A percentile compares a stretch with the other conserved stretches of the same genome.
phyloP scores from a whole-genome alignment of 2,888 invertebrate genomes.

The Nymphalis c-album region DNA sequence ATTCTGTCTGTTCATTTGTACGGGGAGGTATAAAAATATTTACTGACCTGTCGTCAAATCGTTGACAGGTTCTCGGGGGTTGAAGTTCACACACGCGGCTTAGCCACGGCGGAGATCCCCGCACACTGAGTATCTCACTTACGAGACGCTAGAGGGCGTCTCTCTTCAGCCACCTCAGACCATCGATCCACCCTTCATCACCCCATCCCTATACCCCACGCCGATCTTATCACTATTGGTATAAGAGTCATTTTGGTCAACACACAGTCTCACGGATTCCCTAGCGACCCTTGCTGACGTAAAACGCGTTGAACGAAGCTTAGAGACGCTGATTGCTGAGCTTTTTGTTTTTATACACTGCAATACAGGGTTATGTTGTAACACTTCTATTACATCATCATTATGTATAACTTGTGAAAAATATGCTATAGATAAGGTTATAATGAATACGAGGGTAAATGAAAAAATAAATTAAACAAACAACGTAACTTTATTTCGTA shows the following conservation, averaged over 20 bases:
- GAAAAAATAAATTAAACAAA: constrained; percentile 56
- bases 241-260: constrained; percentile 45
- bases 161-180: constrained; percentile 45
- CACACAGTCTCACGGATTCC: constrained; percentile 31
- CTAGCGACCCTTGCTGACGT: constrained; percentile 51
- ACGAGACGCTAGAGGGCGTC: constrained; percentile 55
- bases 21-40: constrained; percentile 21
- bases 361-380: constrained; percentile 20
- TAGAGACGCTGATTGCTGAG: constrained; percentile 56
- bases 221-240: constrained; percentile 42
- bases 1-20: not conserved
- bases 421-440: not conserved
- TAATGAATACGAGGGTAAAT: constrained; percentile 14
- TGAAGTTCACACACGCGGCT: constrained; percentile 48
- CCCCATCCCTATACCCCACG: constrained; percentile 29
- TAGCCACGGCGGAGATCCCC: constrained; percentile 52
- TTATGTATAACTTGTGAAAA: constrained; percentile 6
- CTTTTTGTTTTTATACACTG: constrained; percentile 41
- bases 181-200: constrained; percentile 71
- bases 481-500: constrained; percentile 67
- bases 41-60: constrained; percentile 27
- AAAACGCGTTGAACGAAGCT: constrained; percentile 43
- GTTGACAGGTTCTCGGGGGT: constrained; percentile 12
- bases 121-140: constrained; percentile 54
- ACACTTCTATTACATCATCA: not conserved